Evolutionary conservation across 2,888 invertebrate species (phyloP), one percentile per base, ranked within the genome.

Genomic region (Anthrax anthrax): DNA sequence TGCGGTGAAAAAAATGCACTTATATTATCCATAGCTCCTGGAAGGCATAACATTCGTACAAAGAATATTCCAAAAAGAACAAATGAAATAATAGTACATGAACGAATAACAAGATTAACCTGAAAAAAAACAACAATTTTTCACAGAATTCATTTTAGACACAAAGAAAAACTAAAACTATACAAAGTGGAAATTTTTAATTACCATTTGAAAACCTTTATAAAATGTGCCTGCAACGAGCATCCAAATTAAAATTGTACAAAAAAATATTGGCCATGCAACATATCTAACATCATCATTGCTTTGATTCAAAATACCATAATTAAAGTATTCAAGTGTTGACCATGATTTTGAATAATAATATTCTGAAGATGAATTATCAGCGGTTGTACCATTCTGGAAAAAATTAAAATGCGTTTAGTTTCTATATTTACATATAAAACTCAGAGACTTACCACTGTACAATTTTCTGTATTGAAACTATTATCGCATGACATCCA

Each of bases 401-500:
- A 48, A 48, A 23, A 37, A 37, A 13, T 23, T 23, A 8, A 23
- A 4, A 6, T 4, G 8, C 4, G 8, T 23, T 23, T 23, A 23
- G 8, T 23, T 6, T 23, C 8, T 23, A 23, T 6, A 6, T 8
- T 4, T 8, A 23, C 23, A 23, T n/a, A 38, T 14, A 37, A 23
- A 42, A 36, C 4, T 17, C 18, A 16, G 10, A n/a, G 18, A 19
- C 12, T 42, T 19, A 44, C 47, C 32, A 16, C 27, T 12, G 74
- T 63, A 61, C 88, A 88, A 48, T 72, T 70, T 3, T 73, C 70
- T 1, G 86, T 83, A 65, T 92, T 92, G 90, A 91, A 92, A 46
- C 74, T 65, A 67, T 83, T 81, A 52, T 75, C 73, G 60, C 90
- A 90, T 53, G 73, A 74, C 56, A 80, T 75, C 89, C 89, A 90